phyloP scores from a whole-genome alignment of 2,888 invertebrate genomes.

The Dynastes grantii region DNA sequence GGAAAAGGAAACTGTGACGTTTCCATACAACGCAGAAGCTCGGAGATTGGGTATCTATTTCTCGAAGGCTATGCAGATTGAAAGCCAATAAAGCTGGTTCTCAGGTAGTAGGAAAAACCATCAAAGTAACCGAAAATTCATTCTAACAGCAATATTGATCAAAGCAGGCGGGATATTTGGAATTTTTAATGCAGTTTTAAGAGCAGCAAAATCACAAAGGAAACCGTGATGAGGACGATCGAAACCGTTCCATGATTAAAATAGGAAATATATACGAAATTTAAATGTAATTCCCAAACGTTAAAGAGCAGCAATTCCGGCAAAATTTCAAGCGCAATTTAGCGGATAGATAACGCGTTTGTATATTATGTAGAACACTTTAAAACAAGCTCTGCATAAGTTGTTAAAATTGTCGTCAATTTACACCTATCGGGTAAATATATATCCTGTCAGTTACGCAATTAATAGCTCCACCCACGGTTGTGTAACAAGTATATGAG shows the following conservation, averaged over 20 bases:
- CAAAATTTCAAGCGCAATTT: no score
- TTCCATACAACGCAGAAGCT: background rate
- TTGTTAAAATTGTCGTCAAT: conserved; percentile 10
- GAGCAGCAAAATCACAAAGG: conserved; percentile 47
- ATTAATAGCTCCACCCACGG: background rate
- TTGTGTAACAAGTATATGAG: background rate
- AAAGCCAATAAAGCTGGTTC: conserved; percentile 42
- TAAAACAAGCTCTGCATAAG: background rate
- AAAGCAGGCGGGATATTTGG: conserved; percentile 57
- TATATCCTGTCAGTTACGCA: conserved; percentile 10
- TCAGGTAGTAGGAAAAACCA: conserved; percentile 46
- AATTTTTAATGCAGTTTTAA: conserved; percentile 59
- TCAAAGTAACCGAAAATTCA: conserved; percentile 58
- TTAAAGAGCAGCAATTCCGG: no score
- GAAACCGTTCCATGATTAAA: background rate
- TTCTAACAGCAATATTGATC: conserved; percentile 58
- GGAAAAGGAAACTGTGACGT: background rate
- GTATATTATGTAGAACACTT: background rate
- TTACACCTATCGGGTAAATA: background rate
- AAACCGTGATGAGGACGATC: background rate
- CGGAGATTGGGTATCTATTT: conserved; percentile 22
- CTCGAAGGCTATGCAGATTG: conserved; percentile 41
- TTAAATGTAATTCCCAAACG: no score
- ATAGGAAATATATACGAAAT: no score
- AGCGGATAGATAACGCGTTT: no score